phyloP scores from a whole-genome alignment of 2,888 invertebrate species.

The Branchipolynoe longqiensis region DNA sequence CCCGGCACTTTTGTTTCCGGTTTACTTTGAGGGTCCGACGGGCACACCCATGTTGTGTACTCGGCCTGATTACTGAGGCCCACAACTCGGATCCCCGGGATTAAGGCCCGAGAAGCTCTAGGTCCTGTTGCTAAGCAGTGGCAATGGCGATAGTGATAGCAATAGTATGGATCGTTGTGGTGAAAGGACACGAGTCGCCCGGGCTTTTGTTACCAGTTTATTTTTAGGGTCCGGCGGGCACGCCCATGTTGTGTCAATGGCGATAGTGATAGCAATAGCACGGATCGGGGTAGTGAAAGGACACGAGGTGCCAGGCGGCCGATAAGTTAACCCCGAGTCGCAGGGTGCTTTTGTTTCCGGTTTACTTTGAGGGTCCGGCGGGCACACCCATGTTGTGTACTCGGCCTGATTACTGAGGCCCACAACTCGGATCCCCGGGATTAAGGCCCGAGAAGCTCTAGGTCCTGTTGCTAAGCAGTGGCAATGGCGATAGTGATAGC shows the following conservation, averaged over 20 bases:
- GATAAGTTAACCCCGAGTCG: slow-evolving; percentile 43
- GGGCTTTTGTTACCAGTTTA: too few relatives aligned
- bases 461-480: slow-evolving; percentile 11
- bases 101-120: background rate
- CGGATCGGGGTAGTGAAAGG: too few relatives aligned
- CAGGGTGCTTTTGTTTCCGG: slow-evolving; percentile 48
- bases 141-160: too few relatives aligned
- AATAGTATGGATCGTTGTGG: too few relatives aligned
- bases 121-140: slow-evolving; percentile 11
- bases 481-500: too few relatives aligned
- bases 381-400: slow-evolving; percentile 15
- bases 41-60: slow-evolving; percentile 15
- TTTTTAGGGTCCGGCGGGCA: too few relatives aligned
- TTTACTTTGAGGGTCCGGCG: slow-evolving; percentile 10
- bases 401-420: slow-evolving; percentile 27
- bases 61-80: slow-evolving; percentile 27
- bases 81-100: slow-evolving; percentile 27
- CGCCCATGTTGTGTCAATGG: too few relatives aligned
- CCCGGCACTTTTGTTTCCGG: slow-evolving; percentile 46
- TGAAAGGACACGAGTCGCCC: too few relatives aligned
- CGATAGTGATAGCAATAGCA: too few relatives aligned
- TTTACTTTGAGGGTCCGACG: slow-evolving; percentile 10
- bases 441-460: background rate
- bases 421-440: slow-evolving; percentile 27
- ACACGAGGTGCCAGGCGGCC: slow-evolving; percentile 5